Conservation (phyloP, 2,888 invertebrate genomes). For the Clostera curtula region DNA sequence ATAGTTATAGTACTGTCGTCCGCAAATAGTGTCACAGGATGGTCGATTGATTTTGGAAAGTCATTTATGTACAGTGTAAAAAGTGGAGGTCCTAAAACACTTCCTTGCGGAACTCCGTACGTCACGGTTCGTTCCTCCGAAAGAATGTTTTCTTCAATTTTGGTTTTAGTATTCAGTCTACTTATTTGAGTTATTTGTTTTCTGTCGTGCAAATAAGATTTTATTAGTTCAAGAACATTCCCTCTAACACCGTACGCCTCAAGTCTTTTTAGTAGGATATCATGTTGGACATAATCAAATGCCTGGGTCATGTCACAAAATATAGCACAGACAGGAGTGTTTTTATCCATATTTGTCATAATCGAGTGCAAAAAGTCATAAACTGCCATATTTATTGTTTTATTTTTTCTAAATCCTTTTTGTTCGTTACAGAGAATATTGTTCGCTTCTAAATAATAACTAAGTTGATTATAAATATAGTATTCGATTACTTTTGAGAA, state of each 20-base stretch:
- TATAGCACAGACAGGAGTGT: no score
- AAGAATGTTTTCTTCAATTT: neutral
- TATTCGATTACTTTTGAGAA: neutral
- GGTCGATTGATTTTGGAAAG: no score
- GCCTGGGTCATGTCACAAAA: neutral
- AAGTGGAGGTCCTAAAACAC: no score
- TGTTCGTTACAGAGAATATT: constrained; percentile 13
- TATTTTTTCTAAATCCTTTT: neutral
- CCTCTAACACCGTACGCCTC: neutral
- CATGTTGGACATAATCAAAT: constrained; percentile 1
- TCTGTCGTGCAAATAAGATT: neutral
- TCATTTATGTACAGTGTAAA: no score
- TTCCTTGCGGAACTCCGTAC: no score
- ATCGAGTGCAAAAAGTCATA: no score
- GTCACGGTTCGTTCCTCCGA: neutral
- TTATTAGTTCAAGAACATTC: neutral
- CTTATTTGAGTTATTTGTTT: neutral
- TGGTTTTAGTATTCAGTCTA: no score
- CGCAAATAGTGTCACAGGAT: no score
- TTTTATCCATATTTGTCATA: no score
- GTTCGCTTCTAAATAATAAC: constrained; percentile 26
- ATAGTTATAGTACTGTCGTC: no score
- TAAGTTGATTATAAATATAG: neutral
- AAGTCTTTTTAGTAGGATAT: neutral
- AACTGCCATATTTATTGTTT: neutral